Base-by-base conservation (phyloP, 1,140 invertebrate genomes). In the Brachionus manjavacas region DNA sequence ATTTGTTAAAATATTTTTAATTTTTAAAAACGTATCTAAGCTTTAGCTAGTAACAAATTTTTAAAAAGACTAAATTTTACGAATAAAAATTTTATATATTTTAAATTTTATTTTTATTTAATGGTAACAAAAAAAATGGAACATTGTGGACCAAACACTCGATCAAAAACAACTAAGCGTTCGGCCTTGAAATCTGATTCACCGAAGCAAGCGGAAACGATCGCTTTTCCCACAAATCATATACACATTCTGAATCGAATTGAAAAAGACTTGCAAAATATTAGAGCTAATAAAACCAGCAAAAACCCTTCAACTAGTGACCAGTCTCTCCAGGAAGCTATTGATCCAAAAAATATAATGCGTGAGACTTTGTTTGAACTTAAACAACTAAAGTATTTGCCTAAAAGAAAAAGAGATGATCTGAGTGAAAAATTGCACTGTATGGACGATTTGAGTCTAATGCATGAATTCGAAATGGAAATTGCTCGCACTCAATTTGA, bases 401-500 rank as follows among this genome's bases (percentile, higher is more conserved):
- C 25, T 12, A 68, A 39, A 14, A 68, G 25, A 68, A 72, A 72
- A 72, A 41, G 68, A 16, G 68, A 72, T 39, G 68, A 39, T 23
- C 14, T 39, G 20, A 72, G 31, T 72, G 39, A 39, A 20, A 72
- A 72, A 41, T 41, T 39, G 39, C 7, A 39, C 12, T 41, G 16
- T 16, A 72, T 41, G 31, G 68, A 72, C n/a, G 68, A 72, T 41
- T 72, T 72, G 31, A 41, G 31, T n/a, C 35, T 72, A 2, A 39
- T 72, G 35, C 68, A 72, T n/a, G 68, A 72, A 20, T 72, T 72
- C 46, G 68, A 72, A 41, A 41, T 72, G 31, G 68, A 72, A 72
- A 11, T 39, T 41, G 68, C 68, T 14, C 68, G 68, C 9, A 39
- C 16, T 41, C 31, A 72, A 16, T 72, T 39, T 41, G 35, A 72